A percentile compares a stretch with the other conserved stretches of the same genome.
Evolutionary conservation across 1,140 invertebrate genomes (phyloP).

Genomic region (Palaemon carinicauda): DNA sequence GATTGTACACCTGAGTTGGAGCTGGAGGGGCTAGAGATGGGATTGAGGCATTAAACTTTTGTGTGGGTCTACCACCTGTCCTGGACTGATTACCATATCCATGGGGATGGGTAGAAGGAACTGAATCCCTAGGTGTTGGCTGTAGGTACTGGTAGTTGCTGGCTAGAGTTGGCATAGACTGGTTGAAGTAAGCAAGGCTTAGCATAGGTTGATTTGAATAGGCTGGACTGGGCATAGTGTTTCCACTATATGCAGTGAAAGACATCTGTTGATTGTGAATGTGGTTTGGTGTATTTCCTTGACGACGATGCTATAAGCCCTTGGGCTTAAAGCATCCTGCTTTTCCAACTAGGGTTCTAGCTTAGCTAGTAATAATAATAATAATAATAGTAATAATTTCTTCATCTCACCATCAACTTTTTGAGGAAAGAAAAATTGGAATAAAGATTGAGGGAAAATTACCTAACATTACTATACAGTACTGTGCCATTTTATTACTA

Average conservation of each 20-base stretch:
- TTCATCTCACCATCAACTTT: conserved; percentile 43
- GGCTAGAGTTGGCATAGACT: conserved; percentile 43
- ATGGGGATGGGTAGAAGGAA: conserved; percentile 41
- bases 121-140: conserved; percentile 40
- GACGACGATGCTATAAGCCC: conserved; percentile 29
- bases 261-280: conserved; percentile 49
- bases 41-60: conserved; percentile 52
- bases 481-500: too few relatives aligned
- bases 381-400: too few relatives aligned
- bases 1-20: conserved; percentile 33
- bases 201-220: conserved; percentile 51
- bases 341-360: too few relatives aligned
- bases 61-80: conserved; percentile 69
- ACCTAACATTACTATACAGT: too few relatives aligned
- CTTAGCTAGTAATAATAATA: too few relatives aligned
- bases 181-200: conserved; percentile 57
- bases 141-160: conserved; percentile 57
- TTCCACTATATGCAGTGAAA: conserved; percentile 57
- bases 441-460: neutral
- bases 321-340: too few relatives aligned
- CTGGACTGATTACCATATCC: conserved; percentile 66
- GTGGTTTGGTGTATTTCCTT: conserved; percentile 37
- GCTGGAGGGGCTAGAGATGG: conserved; percentile 22
- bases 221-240: conserved; percentile 61
- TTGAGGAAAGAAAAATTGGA: conserved; percentile 13